Evolutionary conservation across 2,113 vertebrate genomes (phyloP), one percentile per base, ranked within the genome.

Genomic region (Engystomops pustulosus): DNA sequence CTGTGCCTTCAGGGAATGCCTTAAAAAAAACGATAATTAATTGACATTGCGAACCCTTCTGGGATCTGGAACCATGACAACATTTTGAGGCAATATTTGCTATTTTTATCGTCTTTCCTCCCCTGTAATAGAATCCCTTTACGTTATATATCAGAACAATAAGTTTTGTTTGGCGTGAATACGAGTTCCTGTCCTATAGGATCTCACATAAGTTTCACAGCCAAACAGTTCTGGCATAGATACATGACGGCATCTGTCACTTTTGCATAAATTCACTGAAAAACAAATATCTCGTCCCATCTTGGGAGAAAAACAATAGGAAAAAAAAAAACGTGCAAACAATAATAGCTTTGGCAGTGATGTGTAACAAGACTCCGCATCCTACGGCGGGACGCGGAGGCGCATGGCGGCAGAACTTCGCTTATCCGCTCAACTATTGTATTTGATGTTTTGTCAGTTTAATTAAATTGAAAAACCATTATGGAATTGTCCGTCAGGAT

Each of bases 401-500:
- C 30, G 78, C 65, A 68, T 53, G 20, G 45, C 32, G 27, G 27
- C 12, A 76, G 58, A 72, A 41, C 65, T 62, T 55, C 74, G 68
- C n/a, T n/a, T n/a, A 67, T 78, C 17, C 45, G 15, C 41, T 30
- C 47, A 41, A 72, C 51, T 27, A 72, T 82, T 76, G 32, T 69
- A 41, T 27, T 68, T 67, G 62, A 84, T 76, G 82, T 78, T 84
- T 84, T 84, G 82, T 84, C 82, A 69, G 67, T 84, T 84, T 84
- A 84, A 84, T 84, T 84, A 78, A 84, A 84, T 78, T 51, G 72
- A 58, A 51, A 84, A 78, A 18, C 72, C 82, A 78, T 84, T 76
- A 84, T 84, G 82, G 82, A 84, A 84, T 84, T 84, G 82, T 84
- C 82, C 74, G 53, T 84, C 82, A 84, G 74, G 60, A 84, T 69